Conservation (phyloP, 2,888 invertebrate genomes). For the Nemotelus pantherinus region DNA sequence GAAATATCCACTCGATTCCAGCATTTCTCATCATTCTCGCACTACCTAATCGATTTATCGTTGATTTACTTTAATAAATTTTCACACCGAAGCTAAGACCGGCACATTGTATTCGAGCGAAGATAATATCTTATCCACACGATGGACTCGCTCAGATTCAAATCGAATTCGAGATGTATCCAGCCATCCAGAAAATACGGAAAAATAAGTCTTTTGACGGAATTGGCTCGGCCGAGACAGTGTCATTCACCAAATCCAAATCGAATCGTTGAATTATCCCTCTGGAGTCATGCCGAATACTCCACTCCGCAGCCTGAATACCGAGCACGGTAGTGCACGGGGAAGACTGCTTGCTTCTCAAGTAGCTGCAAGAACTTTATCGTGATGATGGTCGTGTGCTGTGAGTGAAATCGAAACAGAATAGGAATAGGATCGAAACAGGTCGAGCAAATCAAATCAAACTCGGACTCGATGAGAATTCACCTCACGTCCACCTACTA, state of each 20-base stretch:
- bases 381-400: too few species aligned
- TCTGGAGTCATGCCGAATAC: not conserved
- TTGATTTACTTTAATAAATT: constrained; percentile 30
- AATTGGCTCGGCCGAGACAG: not conserved
- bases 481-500: constrained; percentile 40
- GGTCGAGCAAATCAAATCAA: constrained; percentile 39
- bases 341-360: too few species aligned
- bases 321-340: too few species aligned
- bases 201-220: constrained; percentile 31
- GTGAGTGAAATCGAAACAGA: not conserved
- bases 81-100: not conserved
- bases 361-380: too few species aligned
- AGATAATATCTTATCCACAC: not conserved
- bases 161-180: constrained; percentile 31
- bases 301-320: too few species aligned
- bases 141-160: constrained; percentile 26
- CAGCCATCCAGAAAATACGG: constrained; percentile 6
- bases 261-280: constrained; percentile 30
- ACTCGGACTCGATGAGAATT: constrained; percentile 31
- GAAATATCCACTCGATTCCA: constrained; percentile 3
- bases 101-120: not conserved
- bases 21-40: not conserved
- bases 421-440: not conserved
- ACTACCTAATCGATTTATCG: constrained; percentile 32
- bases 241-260: constrained; percentile 35